phyloP scores from a whole-genome alignment of 2,113 vertebrate species.

The Myodes glareolus region DNA sequence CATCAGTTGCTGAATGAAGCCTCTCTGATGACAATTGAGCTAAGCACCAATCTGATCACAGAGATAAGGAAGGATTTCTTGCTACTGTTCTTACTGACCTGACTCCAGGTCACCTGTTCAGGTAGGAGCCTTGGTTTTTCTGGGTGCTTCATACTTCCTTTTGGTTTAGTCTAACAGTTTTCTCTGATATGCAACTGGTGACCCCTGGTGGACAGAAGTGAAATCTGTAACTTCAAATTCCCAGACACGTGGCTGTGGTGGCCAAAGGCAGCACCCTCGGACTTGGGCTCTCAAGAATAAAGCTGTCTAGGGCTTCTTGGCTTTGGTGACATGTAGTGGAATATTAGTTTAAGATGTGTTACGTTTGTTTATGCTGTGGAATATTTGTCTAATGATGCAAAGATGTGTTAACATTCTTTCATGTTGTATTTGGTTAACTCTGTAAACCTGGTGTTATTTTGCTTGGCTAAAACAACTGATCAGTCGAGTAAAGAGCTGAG shows the following conservation, averaged over 20 bases:
- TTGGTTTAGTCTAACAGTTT: neutral
- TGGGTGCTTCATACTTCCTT: neutral
- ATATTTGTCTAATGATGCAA: too few species aligned
- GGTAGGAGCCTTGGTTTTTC: neutral
- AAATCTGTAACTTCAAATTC: neutral
- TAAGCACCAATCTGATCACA: neutral
- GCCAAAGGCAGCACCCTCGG: neutral
- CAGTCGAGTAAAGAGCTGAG: too few species aligned
- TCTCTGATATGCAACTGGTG: neutral
- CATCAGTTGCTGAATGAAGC: too few species aligned
- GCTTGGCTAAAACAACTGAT: too few species aligned
- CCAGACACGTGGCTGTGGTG: neutral
- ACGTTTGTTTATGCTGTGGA: too few species aligned
- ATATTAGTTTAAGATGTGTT: too few species aligned
- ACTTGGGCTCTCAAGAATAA: accelerated
- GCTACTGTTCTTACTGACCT: neutral
- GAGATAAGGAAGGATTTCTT: neutral
- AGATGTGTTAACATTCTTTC: too few species aligned
- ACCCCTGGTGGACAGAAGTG: neutral
- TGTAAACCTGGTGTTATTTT: too few species aligned
- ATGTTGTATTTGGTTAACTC: too few species aligned
- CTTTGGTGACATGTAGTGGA: neutral
- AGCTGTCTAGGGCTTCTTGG: neutral
- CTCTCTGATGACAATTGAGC: neutral
- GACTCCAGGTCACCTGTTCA: neutral